Evolutionary conservation across 1,140 invertebrate genomes (phyloP).

Genomic region (Hycleus cichorii): DNA sequence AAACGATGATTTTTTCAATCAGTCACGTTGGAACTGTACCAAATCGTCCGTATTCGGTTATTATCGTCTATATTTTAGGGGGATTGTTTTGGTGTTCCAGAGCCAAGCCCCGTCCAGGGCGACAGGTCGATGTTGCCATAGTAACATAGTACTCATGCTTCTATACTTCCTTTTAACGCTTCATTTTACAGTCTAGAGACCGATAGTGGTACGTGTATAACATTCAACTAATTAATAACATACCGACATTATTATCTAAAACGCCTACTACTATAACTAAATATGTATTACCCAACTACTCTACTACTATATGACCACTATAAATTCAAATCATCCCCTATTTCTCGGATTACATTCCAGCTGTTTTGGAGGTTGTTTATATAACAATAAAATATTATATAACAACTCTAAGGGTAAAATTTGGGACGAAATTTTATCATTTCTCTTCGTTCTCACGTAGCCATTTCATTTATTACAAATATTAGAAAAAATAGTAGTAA

Average conservation of each 20-base stretch:
- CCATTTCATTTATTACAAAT: too few relatives aligned
- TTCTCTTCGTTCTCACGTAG: too few relatives aligned
- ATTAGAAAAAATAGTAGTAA: too few relatives aligned
- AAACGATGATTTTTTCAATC: not conserved
- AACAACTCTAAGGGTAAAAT: too few relatives aligned
- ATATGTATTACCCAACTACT: too few relatives aligned
- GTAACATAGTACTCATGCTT: slow-evolving; percentile 20
- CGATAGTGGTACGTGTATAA: not conserved
- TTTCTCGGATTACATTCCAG: too few relatives aligned
- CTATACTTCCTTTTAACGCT: slow-evolving; percentile 20
- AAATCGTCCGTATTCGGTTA: not conserved
- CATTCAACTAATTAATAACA: slow-evolving; percentile 13
- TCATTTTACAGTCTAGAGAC: slow-evolving; percentile 4
- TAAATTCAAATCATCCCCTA: too few relatives aligned
- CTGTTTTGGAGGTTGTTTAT: too few relatives aligned
- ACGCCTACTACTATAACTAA: too few relatives aligned
- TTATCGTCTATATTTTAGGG: not conserved
- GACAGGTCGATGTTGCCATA: slow-evolving; percentile 21
- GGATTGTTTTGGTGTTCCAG: slow-evolving; percentile 8
- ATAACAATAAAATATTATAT: too few relatives aligned
- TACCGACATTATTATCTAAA: not conserved
- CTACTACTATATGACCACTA: too few relatives aligned
- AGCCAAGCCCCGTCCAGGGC: slow-evolving; percentile 13
- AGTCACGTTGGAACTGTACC: not conserved
- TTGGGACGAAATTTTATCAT: too few relatives aligned